These are phyloP conservation scores for Manacus vitellinus DNA, from an alignment of 2,113 vertebrate genomes.

Conservation along the genomic window DNA sequence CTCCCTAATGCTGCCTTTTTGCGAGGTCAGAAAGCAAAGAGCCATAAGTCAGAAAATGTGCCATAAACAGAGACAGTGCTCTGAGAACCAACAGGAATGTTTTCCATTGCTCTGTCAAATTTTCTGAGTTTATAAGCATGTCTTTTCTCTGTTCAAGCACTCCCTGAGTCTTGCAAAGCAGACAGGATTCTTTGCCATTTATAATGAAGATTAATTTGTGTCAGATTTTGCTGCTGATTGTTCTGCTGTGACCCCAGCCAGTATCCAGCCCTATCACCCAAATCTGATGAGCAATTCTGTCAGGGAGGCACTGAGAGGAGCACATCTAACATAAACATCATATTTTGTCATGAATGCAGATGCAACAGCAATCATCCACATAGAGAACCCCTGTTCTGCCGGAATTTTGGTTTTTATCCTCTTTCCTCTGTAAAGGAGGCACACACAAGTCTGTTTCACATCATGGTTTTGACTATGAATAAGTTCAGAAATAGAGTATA, in stretches of 20 bases:
- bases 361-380: background rate
- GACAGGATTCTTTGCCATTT: background rate
- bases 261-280: background rate
- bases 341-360: background rate
- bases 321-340: background rate
- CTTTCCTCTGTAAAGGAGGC: background rate
- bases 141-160: background rate
- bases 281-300: background rate
- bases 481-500: background rate
- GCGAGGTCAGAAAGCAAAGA: background rate
- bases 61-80: background rate
- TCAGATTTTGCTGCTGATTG: background rate
- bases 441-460: rapidly evolving
- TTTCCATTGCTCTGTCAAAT: background rate
- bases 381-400: background rate
- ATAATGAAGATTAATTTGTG: background rate
- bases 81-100: background rate
- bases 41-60: background rate
- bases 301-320: background rate
- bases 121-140: background rate
- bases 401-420: background rate
- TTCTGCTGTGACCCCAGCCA: background rate
- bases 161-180: background rate
- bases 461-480: background rate
- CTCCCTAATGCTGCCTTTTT: background rate